phyloP scores from a whole-genome alignment of 2,797 vertebrate species.

The Tragopan temminckii region DNA sequence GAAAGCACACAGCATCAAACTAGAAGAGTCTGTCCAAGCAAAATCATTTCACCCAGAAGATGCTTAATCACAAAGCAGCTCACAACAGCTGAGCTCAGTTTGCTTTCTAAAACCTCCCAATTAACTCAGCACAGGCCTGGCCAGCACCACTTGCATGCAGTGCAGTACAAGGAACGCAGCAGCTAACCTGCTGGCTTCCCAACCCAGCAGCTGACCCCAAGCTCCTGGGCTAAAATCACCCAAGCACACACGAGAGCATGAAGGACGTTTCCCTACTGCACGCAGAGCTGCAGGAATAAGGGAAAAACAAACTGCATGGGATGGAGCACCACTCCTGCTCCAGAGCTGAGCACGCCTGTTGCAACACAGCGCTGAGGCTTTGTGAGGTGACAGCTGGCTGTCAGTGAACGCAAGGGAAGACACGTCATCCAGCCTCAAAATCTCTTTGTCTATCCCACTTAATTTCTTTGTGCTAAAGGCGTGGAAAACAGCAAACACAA shows the following conservation, averaged over 20 bases:
- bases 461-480: constrained; percentile 30
- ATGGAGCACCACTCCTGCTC: neutral
- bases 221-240: fast-evolving
- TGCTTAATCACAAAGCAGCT: neutral
- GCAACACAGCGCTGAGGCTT: neutral
- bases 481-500: constrained; percentile 9
- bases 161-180: neutral
- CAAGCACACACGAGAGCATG: neutral
- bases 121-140: constrained; percentile 1
- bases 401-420: constrained; percentile 47
- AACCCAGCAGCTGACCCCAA: neutral
- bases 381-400: constrained; percentile 55
- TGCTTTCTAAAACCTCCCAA: constrained; percentile 30
- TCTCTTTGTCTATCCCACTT: constrained; percentile 2
- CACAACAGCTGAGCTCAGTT: neutral
- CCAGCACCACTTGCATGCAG: neutral
- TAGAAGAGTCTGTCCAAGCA: constrained; percentile 21
- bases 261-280: neutral
- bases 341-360: neutral
- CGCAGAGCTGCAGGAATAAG: neutral
- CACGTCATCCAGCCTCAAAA: constrained; percentile 11
- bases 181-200: neutral
- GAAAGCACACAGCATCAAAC: neutral
- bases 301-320: neutral
- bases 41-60: neutral